A percentile compares a stretch with the other conserved stretches of the same genome.
phyloP scores from a whole-genome alignment of 2,113 vertebrate species.

The Sebastes schlegelii region DNA sequence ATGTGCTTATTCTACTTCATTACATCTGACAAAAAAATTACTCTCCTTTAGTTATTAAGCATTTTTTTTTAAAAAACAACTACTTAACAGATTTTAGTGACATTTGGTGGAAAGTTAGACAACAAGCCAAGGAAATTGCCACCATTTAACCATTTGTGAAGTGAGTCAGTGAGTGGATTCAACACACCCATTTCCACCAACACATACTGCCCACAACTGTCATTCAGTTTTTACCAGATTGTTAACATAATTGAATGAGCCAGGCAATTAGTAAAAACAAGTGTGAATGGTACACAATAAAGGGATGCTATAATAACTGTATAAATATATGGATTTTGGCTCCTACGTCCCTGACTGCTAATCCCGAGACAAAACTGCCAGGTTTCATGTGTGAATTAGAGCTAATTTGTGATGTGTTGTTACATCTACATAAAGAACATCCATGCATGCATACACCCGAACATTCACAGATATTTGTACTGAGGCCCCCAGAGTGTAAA shows the following conservation, averaged over 20 bases:
- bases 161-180: not conserved
- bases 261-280: constrained; percentile 2
- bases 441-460: constrained; percentile 6
- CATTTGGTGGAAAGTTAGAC: constrained; percentile 1
- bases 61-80: not conserved
- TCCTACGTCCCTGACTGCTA: not conserved
- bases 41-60: not conserved
- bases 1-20: not conserved
- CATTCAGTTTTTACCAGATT: not conserved
- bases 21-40: not conserved
- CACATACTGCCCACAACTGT: not conserved
- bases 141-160: not conserved
- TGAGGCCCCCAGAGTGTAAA: constrained; percentile 12
- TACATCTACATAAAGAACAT: constrained; percentile 9
- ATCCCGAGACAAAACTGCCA: constrained; percentile 6
- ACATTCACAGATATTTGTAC: constrained; percentile 21
- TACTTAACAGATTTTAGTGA: not conserved
- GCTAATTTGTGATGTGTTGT: constrained; percentile 21
- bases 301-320: not conserved
- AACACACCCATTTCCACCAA: not conserved
- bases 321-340: not conserved
- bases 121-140: not conserved
- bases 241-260: not conserved
- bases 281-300: not conserved
- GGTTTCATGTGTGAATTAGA: not conserved